Evolutionary conservation across 1,140 invertebrate genomes (phyloP), one percentile per base, ranked within the genome.

Genomic region (Druon quercuslanigerum): DNA sequence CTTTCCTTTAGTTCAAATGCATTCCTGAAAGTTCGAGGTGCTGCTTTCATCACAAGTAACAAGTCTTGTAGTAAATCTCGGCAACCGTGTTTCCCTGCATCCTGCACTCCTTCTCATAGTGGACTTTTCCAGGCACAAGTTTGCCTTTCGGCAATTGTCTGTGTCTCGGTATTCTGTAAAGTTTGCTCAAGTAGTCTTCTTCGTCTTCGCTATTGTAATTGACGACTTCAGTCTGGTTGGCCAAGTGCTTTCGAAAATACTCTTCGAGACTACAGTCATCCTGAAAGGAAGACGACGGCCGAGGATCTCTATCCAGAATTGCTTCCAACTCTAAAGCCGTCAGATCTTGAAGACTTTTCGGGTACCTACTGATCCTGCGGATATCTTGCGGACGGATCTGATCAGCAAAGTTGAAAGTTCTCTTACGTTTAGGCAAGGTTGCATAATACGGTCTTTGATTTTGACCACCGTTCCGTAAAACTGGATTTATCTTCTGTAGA

Each of bases 41-140:
- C 25, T 66, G 60, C 33, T n/a, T 66, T 71, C 82, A 91, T 92
- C 91, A 91, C 87, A 92, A 90, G 81, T 92, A 91, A 76, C 91
- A 92, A 51, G 91, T 92, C 78, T 92, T 92, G 72, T 92, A 92
- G 54, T 91, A 92, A 73, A 91, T 90, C 16, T 91, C 85, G 7
- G 90, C 90, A 75, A 92, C 87, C 46, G 90, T 92, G 75, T 91
- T 90, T 52, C 91, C 91, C 78, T 91, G 91, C n/a, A 91, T 89
- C 76, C 90, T 85, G 79, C 89, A 92, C 77, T 92, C 91, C 40
- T 89, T 86, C 74, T 91, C 91, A 78, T 91, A 92, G 40, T 89
- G 88, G 50, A 91, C 91, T 83, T 88, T 86, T 4, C 91, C 91
- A 0, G 91, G 90, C 52, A 87, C 84, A 74, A 85, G 86, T 70